Conservation (phyloP, 2,888 invertebrate species). For the Aphelenchoides bicaudatus region DNA sequence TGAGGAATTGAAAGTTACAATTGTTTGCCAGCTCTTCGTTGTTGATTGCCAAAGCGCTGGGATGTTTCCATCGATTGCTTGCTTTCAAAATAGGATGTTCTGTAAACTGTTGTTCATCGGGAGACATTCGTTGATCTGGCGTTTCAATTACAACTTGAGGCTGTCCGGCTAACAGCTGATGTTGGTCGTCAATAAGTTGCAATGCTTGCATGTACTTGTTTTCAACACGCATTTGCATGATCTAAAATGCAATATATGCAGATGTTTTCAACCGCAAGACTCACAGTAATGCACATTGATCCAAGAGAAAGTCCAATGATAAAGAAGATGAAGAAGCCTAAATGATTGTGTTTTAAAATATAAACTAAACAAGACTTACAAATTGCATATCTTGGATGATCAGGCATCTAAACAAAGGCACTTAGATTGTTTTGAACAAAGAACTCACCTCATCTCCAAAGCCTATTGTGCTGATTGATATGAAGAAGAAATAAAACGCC, state of each 20-base stretch:
- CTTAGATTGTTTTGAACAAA: constrained; percentile 24
- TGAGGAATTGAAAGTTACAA: neutral
- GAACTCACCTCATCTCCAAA: neutral
- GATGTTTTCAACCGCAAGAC: too few species aligned
- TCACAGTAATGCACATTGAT: constrained; percentile 55
- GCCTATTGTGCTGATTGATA: constrained; percentile 53
- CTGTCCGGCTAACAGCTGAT: constrained; percentile 16
- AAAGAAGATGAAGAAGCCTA: constrained; percentile 49
- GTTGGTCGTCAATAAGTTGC: constrained; percentile 49
- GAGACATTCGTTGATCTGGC: too few species aligned
- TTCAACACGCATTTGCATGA: constrained; percentile 50
- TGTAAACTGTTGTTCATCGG: too few species aligned
- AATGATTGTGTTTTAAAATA: neutral
- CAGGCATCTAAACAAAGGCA: constrained; percentile 54
- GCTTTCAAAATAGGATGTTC: neutral
- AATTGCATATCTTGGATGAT: constrained; percentile 48
- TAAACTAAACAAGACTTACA: constrained; percentile 29
- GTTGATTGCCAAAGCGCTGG: neutral
- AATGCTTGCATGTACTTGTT: constrained; percentile 53
- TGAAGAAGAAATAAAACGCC: constrained; percentile 54
- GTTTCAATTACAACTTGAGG: neutral
- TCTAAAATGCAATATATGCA: too few species aligned
- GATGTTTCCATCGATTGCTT: constrained; percentile 8
- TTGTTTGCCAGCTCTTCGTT: neutral
- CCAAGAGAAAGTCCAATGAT: constrained; percentile 51